These are phyloP conservation scores for Ochotona curzoniae DNA, from an alignment of 2,113 vertebrate species.

Conservation along the genomic window DNA sequence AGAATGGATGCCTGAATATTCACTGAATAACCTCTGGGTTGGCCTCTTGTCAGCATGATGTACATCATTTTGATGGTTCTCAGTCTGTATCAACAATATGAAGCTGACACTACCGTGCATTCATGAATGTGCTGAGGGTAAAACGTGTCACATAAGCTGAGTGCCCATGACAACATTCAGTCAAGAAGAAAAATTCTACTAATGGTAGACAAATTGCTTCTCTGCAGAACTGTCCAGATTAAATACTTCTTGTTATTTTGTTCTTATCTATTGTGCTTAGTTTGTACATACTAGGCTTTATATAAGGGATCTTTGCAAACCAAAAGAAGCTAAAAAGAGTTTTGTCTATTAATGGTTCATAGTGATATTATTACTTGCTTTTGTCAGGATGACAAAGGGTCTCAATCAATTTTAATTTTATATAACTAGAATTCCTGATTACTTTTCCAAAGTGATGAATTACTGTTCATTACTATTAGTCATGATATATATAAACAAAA, in stretches of 20 bases:
- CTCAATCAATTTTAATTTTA: constrained; percentile 69
- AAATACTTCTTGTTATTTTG: constrained; percentile 3
- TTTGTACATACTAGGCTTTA: neutral
- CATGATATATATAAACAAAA: constrained; percentile 62
- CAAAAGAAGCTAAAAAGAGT: constrained; percentile 29
- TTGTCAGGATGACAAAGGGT: neutral
- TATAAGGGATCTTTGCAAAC: constrained; percentile 46
- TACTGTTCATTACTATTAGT: constrained; percentile 44
- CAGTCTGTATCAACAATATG: neutral
- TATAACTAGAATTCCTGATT: constrained; percentile 56
- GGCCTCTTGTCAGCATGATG: neutral
- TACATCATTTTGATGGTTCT: neutral
- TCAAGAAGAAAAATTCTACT: neutral
- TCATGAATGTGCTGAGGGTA: neutral
- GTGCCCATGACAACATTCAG: neutral
- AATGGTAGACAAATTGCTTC: neutral
- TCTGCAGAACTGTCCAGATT: neutral
- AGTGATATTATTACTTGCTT: constrained; percentile 62
- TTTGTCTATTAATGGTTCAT: constrained; percentile 30
- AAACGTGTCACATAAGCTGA: neutral
- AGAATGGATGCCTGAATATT: neutral
- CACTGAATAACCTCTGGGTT: neutral
- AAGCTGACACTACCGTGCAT: neutral
- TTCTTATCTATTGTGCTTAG: constrained; percentile 19
- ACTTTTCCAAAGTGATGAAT: constrained; percentile 64